phyloP scores from a whole-genome alignment of 2,113 vertebrate species.

The Gulo gulo region DNA sequence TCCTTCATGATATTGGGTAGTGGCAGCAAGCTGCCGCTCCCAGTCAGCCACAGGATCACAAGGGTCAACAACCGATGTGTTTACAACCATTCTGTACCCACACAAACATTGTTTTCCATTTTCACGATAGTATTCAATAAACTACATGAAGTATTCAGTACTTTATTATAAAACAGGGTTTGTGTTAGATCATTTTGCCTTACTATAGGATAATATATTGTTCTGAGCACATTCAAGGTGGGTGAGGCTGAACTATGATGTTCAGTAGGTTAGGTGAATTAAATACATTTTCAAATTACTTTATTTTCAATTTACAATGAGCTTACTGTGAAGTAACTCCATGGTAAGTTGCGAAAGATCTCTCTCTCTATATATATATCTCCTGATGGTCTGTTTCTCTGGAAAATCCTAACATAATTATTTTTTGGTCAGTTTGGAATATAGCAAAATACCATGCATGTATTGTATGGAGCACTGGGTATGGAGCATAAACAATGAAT shows the following conservation, averaged over 20 bases:
- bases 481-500: too few relatives aligned
- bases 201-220: neutral
- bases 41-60: neutral
- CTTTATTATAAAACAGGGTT: neutral
- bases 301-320: neutral
- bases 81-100: neutral
- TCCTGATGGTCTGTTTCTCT: neutral
- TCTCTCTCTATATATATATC: neutral
- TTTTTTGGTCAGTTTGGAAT: neutral
- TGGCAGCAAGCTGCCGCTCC: neutral
- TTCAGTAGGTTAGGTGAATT: neutral
- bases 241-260: neutral
- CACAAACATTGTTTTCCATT: neutral
- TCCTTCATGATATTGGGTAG: neutral
- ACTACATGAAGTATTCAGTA: neutral
- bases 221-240: neutral
- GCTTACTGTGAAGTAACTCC: neutral
- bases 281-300: neutral
- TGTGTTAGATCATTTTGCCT: neutral
- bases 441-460: neutral
- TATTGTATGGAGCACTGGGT: too few relatives aligned
- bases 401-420: neutral
- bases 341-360: neutral
- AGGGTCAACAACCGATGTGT: neutral
- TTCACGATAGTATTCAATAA: neutral